Percentiles rank a stretch among this genome's conserved stretches.
Conservation (phyloP, 2,113 vertebrate species). For the Trichechus manatus region DNA sequence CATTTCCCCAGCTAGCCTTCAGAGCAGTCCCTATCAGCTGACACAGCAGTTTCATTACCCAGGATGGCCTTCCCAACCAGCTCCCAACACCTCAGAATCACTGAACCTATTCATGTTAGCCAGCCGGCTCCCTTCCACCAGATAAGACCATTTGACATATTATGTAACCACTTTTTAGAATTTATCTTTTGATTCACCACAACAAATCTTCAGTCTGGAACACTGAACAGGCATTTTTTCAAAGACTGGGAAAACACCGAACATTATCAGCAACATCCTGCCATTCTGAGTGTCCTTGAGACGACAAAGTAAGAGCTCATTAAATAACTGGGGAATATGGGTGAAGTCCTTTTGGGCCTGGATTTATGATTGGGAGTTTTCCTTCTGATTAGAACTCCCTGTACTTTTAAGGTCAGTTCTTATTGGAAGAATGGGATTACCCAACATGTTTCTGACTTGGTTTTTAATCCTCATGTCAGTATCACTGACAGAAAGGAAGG, state of each 20-base stretch:
- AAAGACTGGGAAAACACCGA: conserved; percentile 65
- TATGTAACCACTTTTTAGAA: conserved; percentile 44
- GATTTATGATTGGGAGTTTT: conserved; percentile 49
- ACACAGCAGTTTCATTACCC: conserved; percentile 23
- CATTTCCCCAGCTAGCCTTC: conserved; percentile 32
- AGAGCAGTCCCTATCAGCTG: not conserved
- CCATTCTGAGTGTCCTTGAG: conserved; percentile 52
- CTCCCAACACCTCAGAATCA: conserved; percentile 35
- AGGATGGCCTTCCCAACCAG: conserved; percentile 31
- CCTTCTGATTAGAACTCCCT: conserved; percentile 3
- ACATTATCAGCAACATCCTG: conserved; percentile 42
- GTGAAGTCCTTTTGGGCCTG: conserved; percentile 1
- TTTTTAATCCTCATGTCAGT: conserved; percentile 41
- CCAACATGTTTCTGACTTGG: conserved; percentile 10
- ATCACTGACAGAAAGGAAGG: not conserved
- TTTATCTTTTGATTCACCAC: conserved; percentile 64
- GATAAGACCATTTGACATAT: conserved; percentile 68
- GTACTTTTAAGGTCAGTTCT: not conserved
- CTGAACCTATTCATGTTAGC: conserved; percentile 12
- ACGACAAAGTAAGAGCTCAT: conserved; percentile 35
- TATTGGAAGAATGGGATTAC: not conserved
- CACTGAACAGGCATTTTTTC: conserved; percentile 63
- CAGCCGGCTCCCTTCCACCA: conserved; percentile 37
- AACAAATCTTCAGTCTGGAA: conserved; percentile 53
- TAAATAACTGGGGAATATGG: conserved; percentile 9